A percentile compares a stretch with the other conserved stretches of the same genome.
Evolutionary conservation across 2,888 invertebrate species (phyloP).

Genomic region (Synergus japonicus): DNA sequence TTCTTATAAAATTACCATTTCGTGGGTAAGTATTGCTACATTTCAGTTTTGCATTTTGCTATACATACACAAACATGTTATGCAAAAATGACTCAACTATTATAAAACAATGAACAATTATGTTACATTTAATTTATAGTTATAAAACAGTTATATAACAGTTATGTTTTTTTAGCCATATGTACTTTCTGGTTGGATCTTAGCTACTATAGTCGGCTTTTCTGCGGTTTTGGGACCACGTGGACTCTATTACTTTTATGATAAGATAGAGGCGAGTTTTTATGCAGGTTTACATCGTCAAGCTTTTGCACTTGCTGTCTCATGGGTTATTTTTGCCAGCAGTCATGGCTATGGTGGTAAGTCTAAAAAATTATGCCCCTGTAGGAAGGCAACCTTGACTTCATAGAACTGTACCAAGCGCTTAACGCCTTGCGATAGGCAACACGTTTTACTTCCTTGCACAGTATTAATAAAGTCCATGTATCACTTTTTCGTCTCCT

Average conservation of each 20-base stretch:
- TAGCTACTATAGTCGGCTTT: constrained; percentile 55
- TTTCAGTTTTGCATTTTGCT: no score
- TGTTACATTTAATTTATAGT: background rate
- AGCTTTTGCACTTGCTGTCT: constrained; percentile 66
- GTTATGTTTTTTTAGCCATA: constrained; percentile 55
- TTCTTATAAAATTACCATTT: constrained; percentile 54
- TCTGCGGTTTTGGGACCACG: constrained; percentile 64
- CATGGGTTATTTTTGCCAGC: constrained; percentile 80
- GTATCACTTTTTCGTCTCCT: background rate
- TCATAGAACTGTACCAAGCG: background rate
- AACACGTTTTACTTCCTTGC: background rate
- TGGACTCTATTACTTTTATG: constrained; percentile 67
- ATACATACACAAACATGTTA: background rate
- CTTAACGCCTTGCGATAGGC: background rate
- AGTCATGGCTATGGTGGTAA: constrained; percentile 83
- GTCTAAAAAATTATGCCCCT: constrained; percentile 37
- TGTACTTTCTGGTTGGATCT: constrained; percentile 64
- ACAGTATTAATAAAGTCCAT: background rate
- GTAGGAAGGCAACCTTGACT: background rate
- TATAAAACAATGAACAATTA: background rate
- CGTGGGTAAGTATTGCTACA: constrained; percentile 42
- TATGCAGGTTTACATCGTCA: constrained; percentile 73
- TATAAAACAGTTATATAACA: background rate
- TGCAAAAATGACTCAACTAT: background rate
- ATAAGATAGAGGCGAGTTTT: constrained; percentile 67